These are phyloP conservation scores for Petrolisthes manimaculis DNA, from an alignment of 2,888 invertebrate genomes.

Conservation along the genomic window DNA sequence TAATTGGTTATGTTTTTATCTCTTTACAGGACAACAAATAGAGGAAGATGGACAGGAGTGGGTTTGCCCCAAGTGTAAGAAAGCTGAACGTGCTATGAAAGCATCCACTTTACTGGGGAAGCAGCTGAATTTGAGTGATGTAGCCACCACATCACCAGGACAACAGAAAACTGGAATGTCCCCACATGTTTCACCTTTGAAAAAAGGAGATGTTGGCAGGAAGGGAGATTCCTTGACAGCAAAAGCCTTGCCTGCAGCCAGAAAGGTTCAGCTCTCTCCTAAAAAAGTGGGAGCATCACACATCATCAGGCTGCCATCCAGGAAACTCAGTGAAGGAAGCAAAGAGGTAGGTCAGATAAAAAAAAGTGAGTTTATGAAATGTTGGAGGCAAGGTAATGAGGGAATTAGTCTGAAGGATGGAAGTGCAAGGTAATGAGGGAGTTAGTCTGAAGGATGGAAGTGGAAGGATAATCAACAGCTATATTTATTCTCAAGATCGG, in stretches of 20 bases:
- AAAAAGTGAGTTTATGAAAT: neutral
- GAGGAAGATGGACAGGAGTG: conserved; percentile 89
- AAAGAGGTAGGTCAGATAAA: conserved; percentile 28
- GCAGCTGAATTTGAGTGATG: neutral
- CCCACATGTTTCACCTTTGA: neutral
- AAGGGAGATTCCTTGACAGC: neutral
- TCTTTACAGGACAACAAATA: conserved; percentile 76
- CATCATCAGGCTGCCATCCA: conserved; percentile 14
- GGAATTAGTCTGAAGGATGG: neutral
- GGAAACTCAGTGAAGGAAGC: conserved; percentile 12
- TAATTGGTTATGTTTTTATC: neutral
- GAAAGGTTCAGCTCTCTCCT: neutral
- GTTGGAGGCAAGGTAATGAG: neutral
- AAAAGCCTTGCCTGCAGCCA: neutral
- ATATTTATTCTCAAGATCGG: too few relatives aligned
- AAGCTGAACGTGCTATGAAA: conserved; percentile 58
- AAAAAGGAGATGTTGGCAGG: neutral
- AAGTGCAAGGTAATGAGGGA: neutral
- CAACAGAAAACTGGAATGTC: neutral
- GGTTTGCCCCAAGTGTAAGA: conserved; percentile 86
- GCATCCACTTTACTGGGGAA: conserved; percentile 24
- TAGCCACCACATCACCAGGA: neutral
- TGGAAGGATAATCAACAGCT: neutral
- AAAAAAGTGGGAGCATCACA: neutral
- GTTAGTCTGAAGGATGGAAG: neutral